A percentile compares a stretch with the other conserved stretches of the same genome.
Conservation (phyloP, 2,888 invertebrate genomes). For the Drosophila suboccidentalis region DNA sequence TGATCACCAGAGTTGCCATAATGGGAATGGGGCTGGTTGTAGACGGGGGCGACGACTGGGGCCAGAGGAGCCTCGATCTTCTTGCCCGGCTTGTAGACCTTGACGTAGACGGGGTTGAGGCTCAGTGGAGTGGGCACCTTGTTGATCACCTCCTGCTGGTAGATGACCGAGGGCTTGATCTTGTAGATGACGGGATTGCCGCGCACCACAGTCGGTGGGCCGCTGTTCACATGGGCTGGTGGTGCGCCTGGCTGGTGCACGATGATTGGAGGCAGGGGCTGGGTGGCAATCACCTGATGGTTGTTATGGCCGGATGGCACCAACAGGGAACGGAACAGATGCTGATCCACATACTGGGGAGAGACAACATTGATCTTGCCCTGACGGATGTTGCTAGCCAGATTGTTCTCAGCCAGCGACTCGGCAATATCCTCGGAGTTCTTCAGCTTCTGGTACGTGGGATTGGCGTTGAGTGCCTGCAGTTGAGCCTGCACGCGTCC, state of each 20-base stretch:
- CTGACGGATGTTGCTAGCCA: conserved; percentile 82
- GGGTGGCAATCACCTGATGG: conserved; percentile 82
- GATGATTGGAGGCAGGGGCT: conserved; percentile 82
- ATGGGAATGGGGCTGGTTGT: conserved; percentile 52
- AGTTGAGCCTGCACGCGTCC: conserved; percentile 79
- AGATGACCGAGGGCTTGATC: conserved; percentile 83
- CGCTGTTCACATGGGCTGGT: conserved; percentile 81
- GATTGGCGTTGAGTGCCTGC: conserved; percentile 73
- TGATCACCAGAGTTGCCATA: conserved; percentile 39
- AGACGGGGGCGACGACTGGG: conserved; percentile 75
- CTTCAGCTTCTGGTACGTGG: conserved; percentile 78
- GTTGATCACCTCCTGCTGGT: conserved; percentile 84
- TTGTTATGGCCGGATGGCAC: conserved; percentile 82
- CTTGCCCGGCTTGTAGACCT: conserved; percentile 85
- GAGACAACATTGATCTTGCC: conserved; percentile 82
- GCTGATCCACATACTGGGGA: conserved; percentile 82
- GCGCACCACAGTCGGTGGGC: conserved; percentile 83
- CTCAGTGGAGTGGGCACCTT: conserved; percentile 83
- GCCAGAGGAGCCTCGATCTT: conserved; percentile 77
- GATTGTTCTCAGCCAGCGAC: conserved; percentile 77
- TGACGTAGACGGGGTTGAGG: conserved; percentile 84
- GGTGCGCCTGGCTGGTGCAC: conserved; percentile 83
- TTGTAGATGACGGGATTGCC: conserved; percentile 84
- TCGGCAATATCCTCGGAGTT: conserved; percentile 83
- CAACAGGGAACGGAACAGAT: conserved; percentile 82